Evolutionary conservation across 1,140 invertebrate species (phyloP), one percentile per base, ranked within the genome.

Genomic region (Drosophila prosaltans): DNA sequence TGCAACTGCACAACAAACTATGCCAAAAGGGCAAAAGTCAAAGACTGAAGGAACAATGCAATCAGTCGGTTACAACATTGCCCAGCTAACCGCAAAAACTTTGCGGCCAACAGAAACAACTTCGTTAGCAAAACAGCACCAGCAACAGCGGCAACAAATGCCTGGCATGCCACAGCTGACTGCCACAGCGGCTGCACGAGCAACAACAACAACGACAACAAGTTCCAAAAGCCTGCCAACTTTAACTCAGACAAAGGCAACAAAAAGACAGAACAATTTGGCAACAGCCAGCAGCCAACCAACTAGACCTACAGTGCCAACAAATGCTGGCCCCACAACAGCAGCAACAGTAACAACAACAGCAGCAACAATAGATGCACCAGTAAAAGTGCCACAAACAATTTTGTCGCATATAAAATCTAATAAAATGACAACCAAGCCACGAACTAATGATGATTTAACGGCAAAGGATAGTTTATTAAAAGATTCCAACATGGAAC

Each of bases 21-120:
- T 80, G 80, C 69, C 73, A 72, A 83, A 83, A 89, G 73, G 72
- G 59, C 67, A 84, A 74, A 79, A 88, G 83, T 90, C 76, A 81
- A 66, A 72, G 54, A 69, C 57, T 60, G 51, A 39, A 40, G 41
- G 74, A 78, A 67, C 72, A 68, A 77, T 45, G 76, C 79, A 90
- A 90, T 84, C 83, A 88, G 73, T 67, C 54, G 75, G 75, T 72
- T 79, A 79, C 79, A 81, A 70, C 83, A 72, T 58, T 69, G 72
- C 76, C 58, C 67, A 76, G 79, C 70, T 64, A 86, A 89, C 84
- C 84, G 65, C 84, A 89, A 84, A 89, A 89, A 89, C 84, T 89
- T 90, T 89, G 62, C 71, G 84, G 84, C 71, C 80, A 75, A 71
- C 74, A 76, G 79, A 77, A 89, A 89, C 84, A 89, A 88, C 84